Conservation (phyloP, 1,140 invertebrate genomes). For the Marisa cornuarietis region DNA sequence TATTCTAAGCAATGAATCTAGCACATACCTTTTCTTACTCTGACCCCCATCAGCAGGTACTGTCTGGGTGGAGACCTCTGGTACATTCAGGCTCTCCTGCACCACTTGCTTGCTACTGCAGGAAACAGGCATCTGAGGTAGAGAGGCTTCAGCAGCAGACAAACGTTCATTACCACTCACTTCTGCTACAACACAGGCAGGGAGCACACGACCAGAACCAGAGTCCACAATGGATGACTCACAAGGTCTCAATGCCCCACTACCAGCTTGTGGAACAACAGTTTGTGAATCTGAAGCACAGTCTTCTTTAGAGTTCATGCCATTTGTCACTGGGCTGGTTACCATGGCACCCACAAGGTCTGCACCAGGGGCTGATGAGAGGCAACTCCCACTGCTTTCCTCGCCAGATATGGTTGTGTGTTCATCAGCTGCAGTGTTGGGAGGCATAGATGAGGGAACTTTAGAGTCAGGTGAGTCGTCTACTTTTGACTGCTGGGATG, state of each 20-base stretch:
- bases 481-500: slow-evolving; percentile 17
- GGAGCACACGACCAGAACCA: background rate
- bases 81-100: background rate
- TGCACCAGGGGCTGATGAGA: too few species aligned
- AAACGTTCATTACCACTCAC: slow-evolving; percentile 16
- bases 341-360: background rate
- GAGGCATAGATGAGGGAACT: background rate
- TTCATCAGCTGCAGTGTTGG: slow-evolving; percentile 6
- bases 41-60: background rate
- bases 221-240: background rate
- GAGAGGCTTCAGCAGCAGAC: background rate
- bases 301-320: slow-evolving; percentile 4
- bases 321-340: background rate
- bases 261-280: background rate
- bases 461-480: slow-evolving; percentile 9
- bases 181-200: slow-evolving; percentile 13
- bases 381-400: background rate
- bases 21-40: slow-evolving; percentile 19
- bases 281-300: slow-evolving; percentile 2
- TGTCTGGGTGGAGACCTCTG: background rate
- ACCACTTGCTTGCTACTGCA: background rate
- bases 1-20: background rate
- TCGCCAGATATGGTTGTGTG: slow-evolving; percentile 1
- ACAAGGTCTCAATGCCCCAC: background rate
- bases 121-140: background rate